These are phyloP conservation scores for Syngnathus typhle DNA, from an alignment of 2,113 vertebrate species.

Conservation along the genomic window DNA sequence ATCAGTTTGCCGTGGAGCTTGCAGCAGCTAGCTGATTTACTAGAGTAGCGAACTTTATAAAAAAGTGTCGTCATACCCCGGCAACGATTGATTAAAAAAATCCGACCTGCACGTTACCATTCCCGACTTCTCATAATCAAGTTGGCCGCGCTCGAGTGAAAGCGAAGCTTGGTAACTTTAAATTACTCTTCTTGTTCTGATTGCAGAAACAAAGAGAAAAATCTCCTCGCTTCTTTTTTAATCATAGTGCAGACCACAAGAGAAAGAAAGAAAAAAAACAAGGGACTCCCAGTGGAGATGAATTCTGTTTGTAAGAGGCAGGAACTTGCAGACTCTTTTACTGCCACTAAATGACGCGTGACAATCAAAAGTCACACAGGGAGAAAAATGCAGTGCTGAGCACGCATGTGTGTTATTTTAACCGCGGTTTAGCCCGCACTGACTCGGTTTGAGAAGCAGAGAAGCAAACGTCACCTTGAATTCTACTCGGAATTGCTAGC, in stretches of 20 bases:
- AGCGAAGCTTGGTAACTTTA: not conserved
- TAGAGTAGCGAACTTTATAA: not conserved
- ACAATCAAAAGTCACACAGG: not conserved
- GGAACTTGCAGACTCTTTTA: not conserved
- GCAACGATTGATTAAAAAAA: not conserved
- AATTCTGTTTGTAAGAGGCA: not conserved
- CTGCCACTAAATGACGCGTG: slow-evolving; percentile 1
- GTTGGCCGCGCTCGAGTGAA: not conserved
- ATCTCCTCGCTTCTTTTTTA: not conserved
- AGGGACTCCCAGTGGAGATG: not conserved
- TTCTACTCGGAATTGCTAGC: not conserved
- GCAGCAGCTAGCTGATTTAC: too few relatives aligned
- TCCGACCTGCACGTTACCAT: not conserved
- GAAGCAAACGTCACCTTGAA: not conserved
- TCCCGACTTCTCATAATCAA: not conserved
- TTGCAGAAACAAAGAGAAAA: not conserved
- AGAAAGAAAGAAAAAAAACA: not conserved
- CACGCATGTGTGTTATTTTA: not conserved
- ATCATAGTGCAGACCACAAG: not conserved
- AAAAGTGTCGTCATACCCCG: not conserved
- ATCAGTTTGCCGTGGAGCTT: too few relatives aligned
- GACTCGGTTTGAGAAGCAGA: not conserved
- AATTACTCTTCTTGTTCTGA: not conserved
- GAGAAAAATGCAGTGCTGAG: not conserved
- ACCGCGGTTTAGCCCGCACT: not conserved